Conservation (phyloP, 2,113 vertebrate species). For the Telmatochromis sp. region DNA sequence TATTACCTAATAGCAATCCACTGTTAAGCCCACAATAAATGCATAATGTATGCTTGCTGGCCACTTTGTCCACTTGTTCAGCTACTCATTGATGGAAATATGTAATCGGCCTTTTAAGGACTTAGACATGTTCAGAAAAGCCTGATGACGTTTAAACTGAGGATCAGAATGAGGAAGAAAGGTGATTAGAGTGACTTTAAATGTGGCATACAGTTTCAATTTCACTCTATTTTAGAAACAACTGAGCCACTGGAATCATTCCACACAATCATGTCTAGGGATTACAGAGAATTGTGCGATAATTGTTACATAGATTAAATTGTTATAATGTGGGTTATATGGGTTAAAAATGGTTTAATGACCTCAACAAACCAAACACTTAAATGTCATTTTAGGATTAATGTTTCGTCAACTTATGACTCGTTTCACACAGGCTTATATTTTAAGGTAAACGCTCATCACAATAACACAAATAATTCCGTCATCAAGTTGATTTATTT, state of each 20-base stretch:
- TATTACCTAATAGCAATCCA: background rate
- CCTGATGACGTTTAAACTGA: background rate
- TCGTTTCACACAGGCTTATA: background rate
- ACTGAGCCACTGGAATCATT: background rate
- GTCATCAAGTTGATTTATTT: slow-evolving; percentile 45
- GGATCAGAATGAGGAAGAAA: background rate
- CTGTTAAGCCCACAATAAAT: background rate
- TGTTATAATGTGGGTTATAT: background rate
- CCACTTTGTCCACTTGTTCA: background rate
- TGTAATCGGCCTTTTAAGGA: background rate
- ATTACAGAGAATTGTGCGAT: background rate
- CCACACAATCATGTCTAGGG: background rate
- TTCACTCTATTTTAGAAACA: background rate
- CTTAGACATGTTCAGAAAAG: background rate
- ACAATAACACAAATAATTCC: background rate
- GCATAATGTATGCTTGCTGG: background rate
- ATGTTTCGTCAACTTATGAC: background rate
- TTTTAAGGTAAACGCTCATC: background rate
- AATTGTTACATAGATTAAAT: background rate
- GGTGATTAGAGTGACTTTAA: background rate
- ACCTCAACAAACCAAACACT: background rate
- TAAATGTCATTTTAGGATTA: background rate
- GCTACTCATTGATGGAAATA: background rate
- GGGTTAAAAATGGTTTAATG: background rate
- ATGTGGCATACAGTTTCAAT: background rate